These are phyloP conservation scores for Gastracanthus pulcherrimus DNA, from an alignment of 2,888 invertebrate genomes.

Conservation along the genomic window DNA sequence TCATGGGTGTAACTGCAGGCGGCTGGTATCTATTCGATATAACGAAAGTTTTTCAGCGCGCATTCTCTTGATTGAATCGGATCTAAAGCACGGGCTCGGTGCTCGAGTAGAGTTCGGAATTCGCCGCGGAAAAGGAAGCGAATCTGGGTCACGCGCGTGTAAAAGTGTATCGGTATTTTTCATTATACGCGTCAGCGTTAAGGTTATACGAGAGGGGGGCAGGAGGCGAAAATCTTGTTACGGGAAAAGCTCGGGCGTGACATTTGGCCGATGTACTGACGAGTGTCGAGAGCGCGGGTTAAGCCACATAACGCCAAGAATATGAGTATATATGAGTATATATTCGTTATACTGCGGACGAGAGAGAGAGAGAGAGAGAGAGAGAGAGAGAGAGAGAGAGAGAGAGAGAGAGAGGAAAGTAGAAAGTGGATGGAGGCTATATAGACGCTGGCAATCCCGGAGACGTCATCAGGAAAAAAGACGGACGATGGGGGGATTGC, in stretches of 20 bases:
- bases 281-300: not conserved
- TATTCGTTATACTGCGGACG: not conserved
- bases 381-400: not conserved
- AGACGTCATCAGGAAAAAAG: conserved; percentile 33
- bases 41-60: no score
- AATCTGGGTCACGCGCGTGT: no score
- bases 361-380: not conserved
- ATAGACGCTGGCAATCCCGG: conserved; percentile 15
- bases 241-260: not conserved
- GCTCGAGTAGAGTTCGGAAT: no score
- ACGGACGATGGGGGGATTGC: conserved; percentile 38
- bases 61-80: no score
- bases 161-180: not conserved
- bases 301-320: not conserved
- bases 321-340: not conserved
- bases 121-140: no score
- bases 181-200: no score
- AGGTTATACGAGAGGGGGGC: not conserved
- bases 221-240: not conserved
- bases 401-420: not conserved
- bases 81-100: no score
- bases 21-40: not conserved
- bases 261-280: conserved; percentile 8
- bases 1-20: not conserved
- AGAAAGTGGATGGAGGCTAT: not conserved